phyloP scores from a whole-genome alignment of 2,113 vertebrate species.

The Donacobius atricapilla region DNA sequence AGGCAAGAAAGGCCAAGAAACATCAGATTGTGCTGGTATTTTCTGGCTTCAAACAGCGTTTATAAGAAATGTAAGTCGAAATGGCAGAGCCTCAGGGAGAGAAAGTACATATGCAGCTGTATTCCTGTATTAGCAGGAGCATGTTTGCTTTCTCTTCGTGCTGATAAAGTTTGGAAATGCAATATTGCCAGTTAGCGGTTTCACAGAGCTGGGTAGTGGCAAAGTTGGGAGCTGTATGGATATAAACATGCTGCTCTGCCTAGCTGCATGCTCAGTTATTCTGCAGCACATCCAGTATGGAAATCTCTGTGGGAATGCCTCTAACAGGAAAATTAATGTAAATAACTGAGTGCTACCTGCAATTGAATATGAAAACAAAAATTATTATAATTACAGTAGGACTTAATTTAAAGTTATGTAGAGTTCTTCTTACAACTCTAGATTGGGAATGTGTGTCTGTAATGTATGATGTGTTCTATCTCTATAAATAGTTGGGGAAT shows the following conservation, averaged over 20 bases:
- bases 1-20: slow-evolving; percentile 17
- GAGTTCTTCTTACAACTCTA: neutral
- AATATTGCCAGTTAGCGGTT: neutral
- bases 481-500: slow-evolving; percentile 70
- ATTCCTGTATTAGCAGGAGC: neutral
- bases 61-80: neutral
- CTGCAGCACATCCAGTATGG: neutral
- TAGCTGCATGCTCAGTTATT: neutral
- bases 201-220: neutral
- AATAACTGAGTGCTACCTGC: slow-evolving; percentile 35
- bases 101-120: neutral
- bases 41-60: neutral
- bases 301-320: slow-evolving; percentile 58
- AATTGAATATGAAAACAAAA: slow-evolving; percentile 26
- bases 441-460: neutral
- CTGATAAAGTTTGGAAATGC: slow-evolving; percentile 17
- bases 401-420: slow-evolving; percentile 5
- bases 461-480: slow-evolving; percentile 27
- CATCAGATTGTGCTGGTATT: neutral
- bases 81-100: slow-evolving; percentile 13
- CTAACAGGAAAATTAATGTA: slow-evolving; percentile 24
- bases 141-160: neutral
- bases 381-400: slow-evolving; percentile 7
- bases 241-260: neutral
- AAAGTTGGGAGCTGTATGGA: neutral